Evolutionary conservation across 2,113 vertebrate genomes (phyloP).

Genomic region (Tauraco erythrolophus): DNA sequence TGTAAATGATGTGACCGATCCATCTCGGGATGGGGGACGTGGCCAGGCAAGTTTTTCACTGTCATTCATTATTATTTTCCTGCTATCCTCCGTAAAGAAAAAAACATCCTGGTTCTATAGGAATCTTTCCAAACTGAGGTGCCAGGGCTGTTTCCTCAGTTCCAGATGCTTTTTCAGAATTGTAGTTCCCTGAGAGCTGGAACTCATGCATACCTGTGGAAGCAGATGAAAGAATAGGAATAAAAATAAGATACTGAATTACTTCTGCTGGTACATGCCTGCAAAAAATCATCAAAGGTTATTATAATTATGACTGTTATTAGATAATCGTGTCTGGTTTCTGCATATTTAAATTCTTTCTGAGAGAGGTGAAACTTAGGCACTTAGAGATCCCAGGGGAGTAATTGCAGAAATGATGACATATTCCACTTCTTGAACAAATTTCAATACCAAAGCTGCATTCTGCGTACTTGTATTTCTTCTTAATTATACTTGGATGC

Average conservation of each 20-base stretch:
- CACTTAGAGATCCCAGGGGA: constrained; percentile 57
- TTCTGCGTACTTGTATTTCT: constrained; percentile 9
- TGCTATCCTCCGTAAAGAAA: neutral
- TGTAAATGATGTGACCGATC: neutral
- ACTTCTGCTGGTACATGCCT: constrained; percentile 55
- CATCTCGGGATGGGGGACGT: neutral
- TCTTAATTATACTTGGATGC: constrained; percentile 46
- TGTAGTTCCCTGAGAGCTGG: constrained; percentile 32
- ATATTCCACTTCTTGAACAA: constrained; percentile 41
- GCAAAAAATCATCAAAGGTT: constrained; percentile 67
- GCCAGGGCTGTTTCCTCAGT: neutral
- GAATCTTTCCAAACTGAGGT: neutral
- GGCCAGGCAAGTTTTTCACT: neutral
- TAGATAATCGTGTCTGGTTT: constrained; percentile 59
- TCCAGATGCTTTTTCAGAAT: constrained; percentile 24
- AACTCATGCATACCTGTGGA: constrained; percentile 10
- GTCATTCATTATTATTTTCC: neutral
- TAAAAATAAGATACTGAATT: constrained; percentile 38
- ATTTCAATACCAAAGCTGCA: constrained; percentile 55
- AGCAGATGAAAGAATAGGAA: constrained; percentile 32
- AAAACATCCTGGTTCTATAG: neutral
- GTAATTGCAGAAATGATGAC: constrained; percentile 55
- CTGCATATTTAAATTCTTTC: constrained; percentile 60
- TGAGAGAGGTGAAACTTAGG: constrained; percentile 45
- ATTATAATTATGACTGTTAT: constrained; percentile 62